Evolutionary conservation across 2,113 vertebrate genomes (phyloP).

Genomic region (Chlamydotis undulata): DNA sequence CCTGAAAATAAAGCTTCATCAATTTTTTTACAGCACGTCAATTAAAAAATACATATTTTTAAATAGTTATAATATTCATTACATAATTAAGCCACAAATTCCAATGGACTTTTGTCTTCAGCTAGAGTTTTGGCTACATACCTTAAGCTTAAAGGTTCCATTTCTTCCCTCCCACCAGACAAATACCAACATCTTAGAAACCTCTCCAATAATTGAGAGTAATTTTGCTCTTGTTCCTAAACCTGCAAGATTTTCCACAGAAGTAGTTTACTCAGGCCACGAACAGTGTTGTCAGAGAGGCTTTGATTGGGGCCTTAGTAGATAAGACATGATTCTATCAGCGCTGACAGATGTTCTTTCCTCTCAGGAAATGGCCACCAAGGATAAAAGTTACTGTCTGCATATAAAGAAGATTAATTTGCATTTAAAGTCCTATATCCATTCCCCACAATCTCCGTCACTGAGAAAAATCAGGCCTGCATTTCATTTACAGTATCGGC

Average conservation of each 20-base stretch:
- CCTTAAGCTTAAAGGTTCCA: background rate
- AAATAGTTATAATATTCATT: background rate
- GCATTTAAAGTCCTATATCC: background rate
- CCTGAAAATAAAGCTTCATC: background rate
- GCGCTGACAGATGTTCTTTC: slow-evolving; percentile 7
- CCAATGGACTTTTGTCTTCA: background rate
- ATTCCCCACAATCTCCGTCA: background rate
- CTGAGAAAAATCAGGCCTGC: background rate
- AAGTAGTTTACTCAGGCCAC: background rate
- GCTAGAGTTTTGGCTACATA: background rate
- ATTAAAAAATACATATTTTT: background rate
- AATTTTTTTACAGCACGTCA: fast-evolving
- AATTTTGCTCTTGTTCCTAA: background rate
- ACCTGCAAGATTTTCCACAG: background rate
- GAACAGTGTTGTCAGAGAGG: background rate
- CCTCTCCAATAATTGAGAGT: background rate
- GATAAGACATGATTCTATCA: slow-evolving; percentile 12
- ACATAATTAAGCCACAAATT: background rate
- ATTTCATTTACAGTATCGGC: background rate
- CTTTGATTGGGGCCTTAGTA: background rate
- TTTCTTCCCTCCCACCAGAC: background rate
- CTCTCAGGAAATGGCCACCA: slow-evolving; percentile 31
- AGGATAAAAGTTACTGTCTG: background rate
- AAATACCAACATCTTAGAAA: background rate
- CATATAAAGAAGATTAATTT: slow-evolving; percentile 4